phyloP scores from a whole-genome alignment of 92 coral and sea anemone species.

The Epizoanthus stellaris region DNA sequence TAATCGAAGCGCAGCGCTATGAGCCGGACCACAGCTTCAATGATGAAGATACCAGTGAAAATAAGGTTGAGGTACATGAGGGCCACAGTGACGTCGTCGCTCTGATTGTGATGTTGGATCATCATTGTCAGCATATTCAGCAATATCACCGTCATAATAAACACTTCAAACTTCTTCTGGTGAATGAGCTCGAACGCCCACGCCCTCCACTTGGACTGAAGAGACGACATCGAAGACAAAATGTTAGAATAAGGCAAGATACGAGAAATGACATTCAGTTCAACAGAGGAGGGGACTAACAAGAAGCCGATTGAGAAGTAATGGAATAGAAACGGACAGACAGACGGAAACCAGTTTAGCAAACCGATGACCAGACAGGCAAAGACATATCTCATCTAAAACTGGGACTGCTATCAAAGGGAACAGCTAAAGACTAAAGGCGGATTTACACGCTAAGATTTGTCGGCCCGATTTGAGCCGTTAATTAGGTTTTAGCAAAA shows the following conservation, averaged over 20 bases:
- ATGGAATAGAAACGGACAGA: no score
- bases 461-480: no score
- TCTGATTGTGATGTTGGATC: conserved; percentile 90
- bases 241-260: not conserved
- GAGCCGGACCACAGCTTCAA: conserved; percentile 90
- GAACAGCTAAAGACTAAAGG: no score
- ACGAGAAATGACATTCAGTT: no score
- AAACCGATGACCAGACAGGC: no score
- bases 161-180: conserved; percentile 91
- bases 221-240: conserved; percentile 1
- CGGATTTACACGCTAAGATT: no score
- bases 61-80: conserved; percentile 82
- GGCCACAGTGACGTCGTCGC: conserved; percentile 68
- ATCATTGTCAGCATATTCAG: conserved; percentile 94
- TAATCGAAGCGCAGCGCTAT: conserved; percentile 87
- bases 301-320: no score
- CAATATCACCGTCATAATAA: conserved; percentile 95
- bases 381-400: no score
- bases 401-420: no score
- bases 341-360: no score
- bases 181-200: conserved; percentile 93
- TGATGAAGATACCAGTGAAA: conserved; percentile 88
- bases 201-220: conserved; percentile 84
- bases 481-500: no score
- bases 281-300: no score